Percentiles rank a stretch among this genome's conserved stretches.
Evolutionary conservation across 2,113 vertebrate genomes (phyloP).

Genomic region (Microtus ochrogaster): DNA sequence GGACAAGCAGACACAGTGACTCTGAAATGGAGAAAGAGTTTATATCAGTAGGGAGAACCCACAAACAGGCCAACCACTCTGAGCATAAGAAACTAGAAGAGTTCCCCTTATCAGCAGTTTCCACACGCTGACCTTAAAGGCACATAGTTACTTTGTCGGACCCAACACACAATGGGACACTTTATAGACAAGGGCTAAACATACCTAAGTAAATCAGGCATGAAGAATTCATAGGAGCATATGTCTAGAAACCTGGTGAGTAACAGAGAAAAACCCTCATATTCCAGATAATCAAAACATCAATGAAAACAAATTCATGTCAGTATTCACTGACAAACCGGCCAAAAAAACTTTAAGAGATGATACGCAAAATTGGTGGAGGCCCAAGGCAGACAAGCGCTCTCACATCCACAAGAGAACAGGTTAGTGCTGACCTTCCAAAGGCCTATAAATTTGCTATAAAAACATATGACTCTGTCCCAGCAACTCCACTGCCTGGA

Average conservation of each 20-base stretch:
- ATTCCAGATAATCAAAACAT: neutral
- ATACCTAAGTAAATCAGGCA: neutral
- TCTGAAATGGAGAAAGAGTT: constrained; percentile 4
- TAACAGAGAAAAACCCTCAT: constrained; percentile 26
- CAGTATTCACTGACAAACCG: constrained; percentile 8
- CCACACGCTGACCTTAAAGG: neutral
- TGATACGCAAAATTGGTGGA: constrained; percentile 5
- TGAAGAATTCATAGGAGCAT: neutral
- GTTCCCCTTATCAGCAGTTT: neutral
- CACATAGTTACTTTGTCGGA: neutral
- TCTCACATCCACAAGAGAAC: neutral
- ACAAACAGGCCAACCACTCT: neutral
- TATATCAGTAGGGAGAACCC: neutral
- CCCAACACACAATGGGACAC: neutral
- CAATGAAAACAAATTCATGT: constrained; percentile 25
- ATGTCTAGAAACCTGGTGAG: neutral
- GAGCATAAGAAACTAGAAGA: neutral
- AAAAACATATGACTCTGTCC: neutral
- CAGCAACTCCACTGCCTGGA: neutral
- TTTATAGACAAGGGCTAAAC: neutral
- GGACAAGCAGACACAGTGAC: neutral
- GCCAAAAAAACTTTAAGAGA: neutral
- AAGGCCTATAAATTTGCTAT: neutral
- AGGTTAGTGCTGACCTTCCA: neutral
- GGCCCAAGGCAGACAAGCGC: neutral